Evolutionary conservation across 2,113 vertebrate genomes (phyloP).

Genomic region (Jacana jacana): DNA sequence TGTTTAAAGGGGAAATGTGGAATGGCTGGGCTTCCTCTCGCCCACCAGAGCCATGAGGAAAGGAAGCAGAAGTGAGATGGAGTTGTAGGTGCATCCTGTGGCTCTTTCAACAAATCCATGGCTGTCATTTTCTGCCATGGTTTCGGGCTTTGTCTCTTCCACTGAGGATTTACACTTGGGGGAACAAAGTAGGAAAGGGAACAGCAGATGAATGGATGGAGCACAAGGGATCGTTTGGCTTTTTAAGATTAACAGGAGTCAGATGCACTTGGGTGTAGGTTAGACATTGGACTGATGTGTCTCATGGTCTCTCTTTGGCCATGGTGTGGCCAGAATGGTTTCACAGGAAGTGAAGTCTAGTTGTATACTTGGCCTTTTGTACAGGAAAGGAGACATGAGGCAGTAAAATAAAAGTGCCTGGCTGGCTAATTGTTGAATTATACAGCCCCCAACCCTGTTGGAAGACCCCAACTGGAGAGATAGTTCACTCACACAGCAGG

Average conservation of each 20-base stretch:
- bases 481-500: background rate
- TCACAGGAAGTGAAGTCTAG: background rate
- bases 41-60: background rate
- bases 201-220: background rate
- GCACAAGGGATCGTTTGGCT: background rate
- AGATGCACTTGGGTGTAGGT: background rate
- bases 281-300: background rate
- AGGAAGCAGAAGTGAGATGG: conserved; percentile 10
- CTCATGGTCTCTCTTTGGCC: background rate
- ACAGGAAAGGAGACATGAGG: background rate
- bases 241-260: background rate
- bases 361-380: background rate
- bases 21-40: background rate
- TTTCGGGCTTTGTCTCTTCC: background rate
- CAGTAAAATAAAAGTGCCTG: background rate
- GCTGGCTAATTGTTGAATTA: background rate
- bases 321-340: background rate
- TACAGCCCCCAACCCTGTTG: background rate
- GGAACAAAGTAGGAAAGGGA: background rate
- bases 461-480: background rate
- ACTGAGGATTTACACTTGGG: background rate
- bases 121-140: background rate
- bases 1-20: background rate
- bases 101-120: background rate
- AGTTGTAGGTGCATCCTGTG: background rate